Evolutionary conservation across 2,113 vertebrate species (phyloP).

Genomic region (Corythornis madagascariensis): DNA sequence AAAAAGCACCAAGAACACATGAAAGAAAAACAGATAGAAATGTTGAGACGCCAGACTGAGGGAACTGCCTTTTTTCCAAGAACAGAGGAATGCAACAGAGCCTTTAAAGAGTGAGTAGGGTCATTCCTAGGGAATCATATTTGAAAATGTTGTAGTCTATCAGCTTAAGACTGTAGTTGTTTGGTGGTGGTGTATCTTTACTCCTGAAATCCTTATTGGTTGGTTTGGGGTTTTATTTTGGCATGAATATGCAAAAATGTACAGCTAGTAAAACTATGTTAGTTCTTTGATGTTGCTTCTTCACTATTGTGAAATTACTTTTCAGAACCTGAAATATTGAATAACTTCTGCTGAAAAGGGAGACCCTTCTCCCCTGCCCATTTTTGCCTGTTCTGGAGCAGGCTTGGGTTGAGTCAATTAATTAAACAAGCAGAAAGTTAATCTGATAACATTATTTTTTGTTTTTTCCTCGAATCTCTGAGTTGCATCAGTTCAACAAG

Average conservation of each 20-base stretch:
- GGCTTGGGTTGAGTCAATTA: background rate
- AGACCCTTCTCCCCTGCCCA: background rate
- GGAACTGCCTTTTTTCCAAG: slow-evolving; percentile 78
- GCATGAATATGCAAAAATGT: background rate
- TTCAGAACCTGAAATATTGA: background rate
- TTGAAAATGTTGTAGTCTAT: background rate
- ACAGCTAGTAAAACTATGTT: background rate
- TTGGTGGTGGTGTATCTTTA: background rate
- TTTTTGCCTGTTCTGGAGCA: background rate
- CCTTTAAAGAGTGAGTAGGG: slow-evolving; percentile 88
- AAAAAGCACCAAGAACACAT: slow-evolving; percentile 89
- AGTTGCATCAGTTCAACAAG: background rate
- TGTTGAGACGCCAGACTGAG: slow-evolving; percentile 85
- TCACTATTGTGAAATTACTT: background rate
- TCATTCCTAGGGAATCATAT: background rate
- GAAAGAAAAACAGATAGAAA: slow-evolving; percentile 84
- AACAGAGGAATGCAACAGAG: slow-evolving; percentile 85
- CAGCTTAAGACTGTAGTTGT: background rate
- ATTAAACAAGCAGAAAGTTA: background rate
- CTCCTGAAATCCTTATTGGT: background rate
- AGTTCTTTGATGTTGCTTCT: background rate
- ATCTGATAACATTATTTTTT: background rate
- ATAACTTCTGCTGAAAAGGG: background rate
- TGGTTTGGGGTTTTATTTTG: background rate
- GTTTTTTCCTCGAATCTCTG: background rate